phyloP scores from a whole-genome alignment of 2,113 vertebrate genomes.

The Forbesichthys papilliferus region DNA sequence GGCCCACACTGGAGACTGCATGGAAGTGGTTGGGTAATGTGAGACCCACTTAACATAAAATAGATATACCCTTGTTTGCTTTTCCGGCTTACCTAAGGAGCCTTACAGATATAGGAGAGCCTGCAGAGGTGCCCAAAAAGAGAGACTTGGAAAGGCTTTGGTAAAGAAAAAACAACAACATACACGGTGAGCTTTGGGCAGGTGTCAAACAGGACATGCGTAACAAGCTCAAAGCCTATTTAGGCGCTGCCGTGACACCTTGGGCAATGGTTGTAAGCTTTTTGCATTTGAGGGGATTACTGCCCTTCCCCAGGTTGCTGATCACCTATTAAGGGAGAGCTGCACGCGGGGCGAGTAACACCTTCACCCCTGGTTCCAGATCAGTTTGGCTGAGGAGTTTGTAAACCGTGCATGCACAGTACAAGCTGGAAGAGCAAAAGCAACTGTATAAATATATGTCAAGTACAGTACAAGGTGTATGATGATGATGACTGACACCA shows the following conservation, averaged over 20 bases:
- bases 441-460: background rate
- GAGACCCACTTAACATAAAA: slow-evolving; percentile 89
- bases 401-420: slow-evolving; percentile 4
- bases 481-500: too few species aligned
- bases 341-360: slow-evolving; percentile 42
- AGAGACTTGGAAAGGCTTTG: slow-evolving; percentile 52
- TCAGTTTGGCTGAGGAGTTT: background rate
- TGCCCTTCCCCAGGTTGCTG: slow-evolving; percentile 21
- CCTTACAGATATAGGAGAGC: slow-evolving; percentile 63
- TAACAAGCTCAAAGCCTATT: slow-evolving; percentile 27
- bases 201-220: slow-evolving; percentile 31
- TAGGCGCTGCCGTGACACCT: slow-evolving; percentile 44
- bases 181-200: slow-evolving; percentile 50
- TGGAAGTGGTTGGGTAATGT: slow-evolving; percentile 66
- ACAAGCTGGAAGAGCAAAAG: background rate
- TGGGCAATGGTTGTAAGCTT: slow-evolving; percentile 28
- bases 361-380: slow-evolving; percentile 19
- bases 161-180: slow-evolving; percentile 58
- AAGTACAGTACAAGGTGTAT: too few species aligned
- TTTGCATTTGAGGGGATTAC: slow-evolving; percentile 44
- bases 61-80: slow-evolving; percentile 82
- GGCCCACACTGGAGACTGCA: slow-evolving; percentile 80
- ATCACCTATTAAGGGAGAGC: slow-evolving; percentile 54
- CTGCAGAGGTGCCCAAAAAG: slow-evolving; percentile 48
- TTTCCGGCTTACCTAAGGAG: slow-evolving; percentile 68